Evolutionary conservation across 2,888 invertebrate genomes (phyloP).

Genomic region (Mactromeris polynyma): DNA sequence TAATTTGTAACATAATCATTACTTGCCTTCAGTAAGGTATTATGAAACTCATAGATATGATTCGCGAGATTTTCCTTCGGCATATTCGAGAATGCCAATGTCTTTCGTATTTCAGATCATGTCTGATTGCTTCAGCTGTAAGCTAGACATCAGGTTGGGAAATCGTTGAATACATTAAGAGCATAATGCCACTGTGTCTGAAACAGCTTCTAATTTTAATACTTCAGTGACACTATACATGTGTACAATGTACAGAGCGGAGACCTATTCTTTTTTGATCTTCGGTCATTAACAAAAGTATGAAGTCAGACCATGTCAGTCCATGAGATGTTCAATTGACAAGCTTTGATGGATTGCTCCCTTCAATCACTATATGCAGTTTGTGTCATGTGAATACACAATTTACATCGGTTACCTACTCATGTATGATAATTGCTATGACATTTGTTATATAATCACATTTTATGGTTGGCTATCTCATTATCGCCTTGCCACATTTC

Average conservation of each 20-base stretch:
- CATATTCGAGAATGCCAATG: too few species aligned
- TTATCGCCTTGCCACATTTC: background rate
- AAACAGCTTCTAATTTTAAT: too few species aligned
- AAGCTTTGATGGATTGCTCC: background rate
- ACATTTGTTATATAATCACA: conserved; percentile 16
- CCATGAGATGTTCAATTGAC: background rate
- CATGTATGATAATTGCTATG: conserved; percentile 13
- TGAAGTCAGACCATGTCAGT: background rate
- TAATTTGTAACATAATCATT: background rate
- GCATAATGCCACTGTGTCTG: too few species aligned
- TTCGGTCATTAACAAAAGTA: conserved; percentile 4
- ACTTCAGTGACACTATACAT: background rate
- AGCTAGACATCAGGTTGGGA: too few species aligned
- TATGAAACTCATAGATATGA: too few species aligned
- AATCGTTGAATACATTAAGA: too few species aligned
- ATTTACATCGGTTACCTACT: background rate
- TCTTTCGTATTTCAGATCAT: too few species aligned
- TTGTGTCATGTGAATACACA: conserved; percentile 7
- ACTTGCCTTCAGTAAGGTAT: too few species aligned
- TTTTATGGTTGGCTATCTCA: background rate
- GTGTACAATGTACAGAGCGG: background rate
- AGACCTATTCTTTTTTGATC: background rate
- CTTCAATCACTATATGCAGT: background rate
- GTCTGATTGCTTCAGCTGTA: too few species aligned
- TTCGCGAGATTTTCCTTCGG: too few species aligned